These are phyloP conservation scores for Lithophane socia DNA, from an alignment of 2,888 invertebrate genomes.

Conservation along the genomic window DNA sequence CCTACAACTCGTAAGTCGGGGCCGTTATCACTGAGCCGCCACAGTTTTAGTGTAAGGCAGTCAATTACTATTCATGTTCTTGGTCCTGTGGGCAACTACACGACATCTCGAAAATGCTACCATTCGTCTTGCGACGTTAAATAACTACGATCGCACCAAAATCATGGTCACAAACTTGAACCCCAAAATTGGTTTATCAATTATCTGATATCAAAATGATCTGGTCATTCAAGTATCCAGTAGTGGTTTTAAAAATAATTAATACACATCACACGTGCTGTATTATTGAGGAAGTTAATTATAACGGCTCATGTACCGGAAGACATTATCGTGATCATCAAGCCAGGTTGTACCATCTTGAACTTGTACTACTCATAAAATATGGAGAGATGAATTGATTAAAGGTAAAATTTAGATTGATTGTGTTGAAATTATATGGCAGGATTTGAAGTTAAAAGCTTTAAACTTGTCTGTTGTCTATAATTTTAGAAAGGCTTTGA, in stretches of 20 bases:
- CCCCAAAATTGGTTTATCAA: conserved; percentile 36
- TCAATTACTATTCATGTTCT: background rate
- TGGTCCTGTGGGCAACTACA: background rate
- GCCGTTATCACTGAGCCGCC: too few relatives aligned
- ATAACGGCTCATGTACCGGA: conserved; percentile 64
- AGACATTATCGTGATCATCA: conserved; percentile 58
- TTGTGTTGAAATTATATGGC: conserved; percentile 27
- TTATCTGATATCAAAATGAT: conserved; percentile 37
- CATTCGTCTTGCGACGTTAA: background rate
- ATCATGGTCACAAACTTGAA: conserved; percentile 1
- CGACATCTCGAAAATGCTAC: background rate
- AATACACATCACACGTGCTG: conserved; percentile 63
- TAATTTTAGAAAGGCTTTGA: conserved; percentile 21
- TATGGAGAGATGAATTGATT: conserved; percentile 34
- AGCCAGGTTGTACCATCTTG: conserved; percentile 36
- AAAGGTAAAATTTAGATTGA: conserved; percentile 31
- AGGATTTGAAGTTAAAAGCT: conserved; percentile 1
- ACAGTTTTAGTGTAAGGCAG: background rate
- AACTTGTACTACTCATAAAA: conserved; percentile 38
- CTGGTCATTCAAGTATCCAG: conserved; percentile 40
- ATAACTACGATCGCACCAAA: background rate
- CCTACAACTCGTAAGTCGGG: too few relatives aligned
- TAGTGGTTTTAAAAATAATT: conserved; percentile 56
- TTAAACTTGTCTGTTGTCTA: background rate
- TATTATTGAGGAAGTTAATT: conserved; percentile 66